Base-by-base conservation (phyloP, 2,888 invertebrate genomes). In the Taenaris catops region DNA sequence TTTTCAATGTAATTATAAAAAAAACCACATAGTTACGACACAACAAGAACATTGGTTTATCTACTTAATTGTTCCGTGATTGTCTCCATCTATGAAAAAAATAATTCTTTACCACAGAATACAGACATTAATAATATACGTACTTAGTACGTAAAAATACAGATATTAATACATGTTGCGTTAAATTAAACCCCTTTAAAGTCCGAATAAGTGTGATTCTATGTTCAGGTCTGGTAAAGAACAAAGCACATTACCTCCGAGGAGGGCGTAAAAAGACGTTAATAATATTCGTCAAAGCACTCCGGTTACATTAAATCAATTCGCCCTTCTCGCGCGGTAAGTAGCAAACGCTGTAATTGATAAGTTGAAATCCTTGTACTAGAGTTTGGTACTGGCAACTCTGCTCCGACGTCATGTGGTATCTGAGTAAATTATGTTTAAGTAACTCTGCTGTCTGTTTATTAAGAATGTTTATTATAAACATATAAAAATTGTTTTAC, bases 271-370 rank as follows among this genome's bases (percentile, higher is more conserved):
- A 83, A 86, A 86, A 84, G 84, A 83, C 84, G 83, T 81, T 86
- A 84, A 86, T 86, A 86, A 86, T 86, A 86, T 84, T 86, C 86
- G 84, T 86, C 84, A 86, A 84, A 86, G 84, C 84, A 84, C 84
- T 84, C 84, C 74, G 83, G 84, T 83, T 84, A 86, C 86, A 86
- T 86, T 86, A 86, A 86, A 86, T 86, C 84, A 86, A 86, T 86
- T 84, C 84, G 84, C 81, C 84, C 84, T 84, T 83, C 80, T 76
- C 81, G 74, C 83, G 84, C 80, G 75, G 84, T 86, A 86, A 86
- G 86, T 86, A 86, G 84, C 79, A 78, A 84, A 84, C 81, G 84
- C 63, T 86, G 86, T 86, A 86, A 86, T 86, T 86, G 86, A 86
- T 86, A 86, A 86, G 86, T 86, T 86, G 79, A 86, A 86, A 84